phyloP scores from a whole-genome alignment of 1,140 invertebrate genomes.

The Habropoda laboriosa region DNA sequence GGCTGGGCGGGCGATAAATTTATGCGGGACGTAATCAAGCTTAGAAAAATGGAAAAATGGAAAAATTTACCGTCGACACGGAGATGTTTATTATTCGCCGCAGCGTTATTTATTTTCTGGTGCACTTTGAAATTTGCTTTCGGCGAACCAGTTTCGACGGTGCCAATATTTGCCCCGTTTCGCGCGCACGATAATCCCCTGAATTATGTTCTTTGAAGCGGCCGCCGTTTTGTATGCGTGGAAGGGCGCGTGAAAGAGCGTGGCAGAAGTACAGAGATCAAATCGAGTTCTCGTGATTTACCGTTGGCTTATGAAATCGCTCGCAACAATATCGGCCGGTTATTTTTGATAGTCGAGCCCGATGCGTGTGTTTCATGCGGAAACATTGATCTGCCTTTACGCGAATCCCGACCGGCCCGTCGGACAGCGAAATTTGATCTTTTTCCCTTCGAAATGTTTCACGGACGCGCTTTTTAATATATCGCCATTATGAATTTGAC shows the following conservation, averaged over 20 bases:
- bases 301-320: slow-evolving; percentile 60
- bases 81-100: slow-evolving; percentile 66
- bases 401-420: background rate
- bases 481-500: slow-evolving; percentile 4
- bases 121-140: slow-evolving; percentile 67
- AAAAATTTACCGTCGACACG: slow-evolving; percentile 60
- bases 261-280: slow-evolving; percentile 51
- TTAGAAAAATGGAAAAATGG: slow-evolving; percentile 63
- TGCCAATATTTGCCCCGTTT: slow-evolving; percentile 65
- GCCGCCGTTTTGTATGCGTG: slow-evolving; percentile 55
- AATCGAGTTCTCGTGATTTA: slow-evolving; percentile 62
- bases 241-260: slow-evolving; percentile 54
- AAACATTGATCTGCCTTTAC: slow-evolving; percentile 52
- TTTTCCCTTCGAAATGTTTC: background rate
- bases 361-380: slow-evolving; percentile 30
- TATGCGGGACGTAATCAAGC: slow-evolving; percentile 56
- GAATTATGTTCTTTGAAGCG: slow-evolving; percentile 70
- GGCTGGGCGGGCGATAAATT: slow-evolving; percentile 45
- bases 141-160: slow-evolving; percentile 63
- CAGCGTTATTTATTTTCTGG: slow-evolving; percentile 65
- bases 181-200: slow-evolving; percentile 63
- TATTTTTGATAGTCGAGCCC: slow-evolving; percentile 41
- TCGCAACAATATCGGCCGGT: slow-evolving; percentile 49
- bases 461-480: background rate
- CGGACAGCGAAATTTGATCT: slow-evolving; percentile 12